These are phyloP conservation scores for Macropis europaea DNA, from an alignment of 2,888 invertebrate genomes.

Conservation along the genomic window DNA sequence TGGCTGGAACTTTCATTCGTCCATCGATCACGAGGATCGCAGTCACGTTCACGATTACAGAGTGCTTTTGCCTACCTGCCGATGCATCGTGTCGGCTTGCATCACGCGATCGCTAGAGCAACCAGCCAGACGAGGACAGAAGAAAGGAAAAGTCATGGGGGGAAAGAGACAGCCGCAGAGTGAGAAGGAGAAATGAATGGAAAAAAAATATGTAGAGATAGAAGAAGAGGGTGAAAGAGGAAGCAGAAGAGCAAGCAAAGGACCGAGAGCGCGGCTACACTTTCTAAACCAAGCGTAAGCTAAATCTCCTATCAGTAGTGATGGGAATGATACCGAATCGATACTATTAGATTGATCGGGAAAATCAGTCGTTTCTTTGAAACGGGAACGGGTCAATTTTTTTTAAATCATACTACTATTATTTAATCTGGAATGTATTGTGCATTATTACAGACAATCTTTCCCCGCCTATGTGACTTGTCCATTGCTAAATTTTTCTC, in stretches of 20 bases:
- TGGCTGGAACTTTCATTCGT: conserved; percentile 41
- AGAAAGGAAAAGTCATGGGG: not conserved
- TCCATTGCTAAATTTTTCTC: no score
- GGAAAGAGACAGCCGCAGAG: not conserved
- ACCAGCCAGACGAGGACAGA: not conserved
- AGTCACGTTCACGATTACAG: conserved; percentile 19
- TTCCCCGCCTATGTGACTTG: no score
- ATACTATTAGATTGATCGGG: no score
- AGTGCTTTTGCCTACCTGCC: conserved; percentile 7
- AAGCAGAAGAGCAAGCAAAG: conserved; percentile 11
- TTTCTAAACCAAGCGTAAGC: conserved; percentile 57
- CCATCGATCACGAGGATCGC: conserved; percentile 38
- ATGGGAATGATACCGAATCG: no score
- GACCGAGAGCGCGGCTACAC: conserved; percentile 47
- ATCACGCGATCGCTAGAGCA: conserved; percentile 7
- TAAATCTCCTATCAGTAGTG: conserved; percentile 46
- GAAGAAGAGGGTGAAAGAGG: no score
- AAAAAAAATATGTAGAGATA: not conserved
- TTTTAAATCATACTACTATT: no score
- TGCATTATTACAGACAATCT: no score
- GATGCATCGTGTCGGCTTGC: not conserved
- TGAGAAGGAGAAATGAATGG: not conserved
- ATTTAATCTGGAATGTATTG: no score
- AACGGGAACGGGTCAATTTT: no score
- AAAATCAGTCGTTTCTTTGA: no score